These are phyloP conservation scores for Escarpia spicata DNA, from an alignment of 2,888 invertebrate genomes.

Conservation along the genomic window DNA sequence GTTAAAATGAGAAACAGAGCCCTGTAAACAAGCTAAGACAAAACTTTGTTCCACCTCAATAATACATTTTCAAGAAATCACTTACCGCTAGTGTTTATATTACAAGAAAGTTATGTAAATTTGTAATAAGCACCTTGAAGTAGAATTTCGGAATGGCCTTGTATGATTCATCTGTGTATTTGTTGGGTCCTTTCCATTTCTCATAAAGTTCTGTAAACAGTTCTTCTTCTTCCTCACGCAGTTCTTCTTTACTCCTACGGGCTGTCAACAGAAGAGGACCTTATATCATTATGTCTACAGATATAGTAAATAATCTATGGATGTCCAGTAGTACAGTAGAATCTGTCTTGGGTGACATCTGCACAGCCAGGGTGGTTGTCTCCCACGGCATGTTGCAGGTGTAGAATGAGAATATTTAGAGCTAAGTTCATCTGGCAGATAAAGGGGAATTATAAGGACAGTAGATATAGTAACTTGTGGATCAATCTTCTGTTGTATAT, in stretches of 20 bases:
- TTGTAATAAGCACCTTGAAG: constrained; percentile 54
- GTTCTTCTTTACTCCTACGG: constrained; percentile 45
- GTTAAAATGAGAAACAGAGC: too few relatives aligned
- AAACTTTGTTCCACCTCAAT: neutral
- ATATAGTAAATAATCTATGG: neutral
- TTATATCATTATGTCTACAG: neutral
- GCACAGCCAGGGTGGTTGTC: too few relatives aligned
- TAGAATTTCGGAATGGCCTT: constrained; percentile 60
- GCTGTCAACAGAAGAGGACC: constrained; percentile 35
- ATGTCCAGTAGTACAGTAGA: neutral
- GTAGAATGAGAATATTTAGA: too few relatives aligned
- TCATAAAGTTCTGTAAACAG: constrained; percentile 56
- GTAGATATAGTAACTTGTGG: too few relatives aligned
- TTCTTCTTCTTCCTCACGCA: constrained; percentile 54
- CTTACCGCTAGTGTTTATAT: neutral
- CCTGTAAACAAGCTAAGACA: neutral
- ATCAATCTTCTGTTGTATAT: too few relatives aligned
- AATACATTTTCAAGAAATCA: neutral
- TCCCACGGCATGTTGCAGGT: too few relatives aligned
- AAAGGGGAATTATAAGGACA: too few relatives aligned
- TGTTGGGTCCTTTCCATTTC: constrained; percentile 54
- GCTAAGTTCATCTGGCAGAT: too few relatives aligned
- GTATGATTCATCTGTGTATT: constrained; percentile 42
- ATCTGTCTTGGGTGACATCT: neutral
- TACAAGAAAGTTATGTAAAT: neutral